A percentile compares a stretch with the other conserved stretches of the same genome.
These are phyloP conservation scores for Echeneis naucrates DNA, from an alignment of 2,797 vertebrate species.

Conservation along the genomic window DNA sequence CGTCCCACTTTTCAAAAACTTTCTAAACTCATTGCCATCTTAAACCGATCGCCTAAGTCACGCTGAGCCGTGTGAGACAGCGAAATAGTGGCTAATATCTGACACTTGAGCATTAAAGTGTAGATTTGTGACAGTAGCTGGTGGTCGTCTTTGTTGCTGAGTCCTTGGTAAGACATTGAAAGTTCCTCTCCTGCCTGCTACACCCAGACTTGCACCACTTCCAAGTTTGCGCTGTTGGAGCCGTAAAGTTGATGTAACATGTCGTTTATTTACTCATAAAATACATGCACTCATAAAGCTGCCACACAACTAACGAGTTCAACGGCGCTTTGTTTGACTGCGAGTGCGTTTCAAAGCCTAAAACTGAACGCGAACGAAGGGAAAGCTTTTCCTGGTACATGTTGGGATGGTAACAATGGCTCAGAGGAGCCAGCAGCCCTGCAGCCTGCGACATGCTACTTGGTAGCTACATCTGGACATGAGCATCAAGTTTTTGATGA, in stretches of 20 bases:
- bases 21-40: constrained; percentile 64
- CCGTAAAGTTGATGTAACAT: constrained; percentile 10
- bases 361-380: not conserved
- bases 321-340: too few relatives aligned
- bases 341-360: not conserved
- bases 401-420: constrained; percentile 54
- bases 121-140: not conserved
- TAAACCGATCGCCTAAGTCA: not conserved
- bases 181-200: constrained; percentile 57
- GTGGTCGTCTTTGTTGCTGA: constrained; percentile 1
- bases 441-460: not conserved
- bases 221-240: constrained; percentile 40
- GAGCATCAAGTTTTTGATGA: not conserved
- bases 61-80: not conserved
- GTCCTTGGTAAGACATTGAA: constrained; percentile 61
- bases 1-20: constrained; percentile 74
- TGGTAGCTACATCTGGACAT: not conserved
- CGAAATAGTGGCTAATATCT: not conserved
- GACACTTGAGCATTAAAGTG: not conserved
- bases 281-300: not conserved
- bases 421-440: constrained; percentile 27
- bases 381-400: not conserved
- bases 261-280: not conserved
- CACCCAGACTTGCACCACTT: constrained; percentile 63
- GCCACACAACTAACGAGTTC: too few relatives aligned